Percentiles rank a stretch among this genome's conserved stretches.
These are phyloP conservation scores for Peromyscus maniculatus DNA, from an alignment of 2,113 vertebrate genomes.

Conservation along the genomic window DNA sequence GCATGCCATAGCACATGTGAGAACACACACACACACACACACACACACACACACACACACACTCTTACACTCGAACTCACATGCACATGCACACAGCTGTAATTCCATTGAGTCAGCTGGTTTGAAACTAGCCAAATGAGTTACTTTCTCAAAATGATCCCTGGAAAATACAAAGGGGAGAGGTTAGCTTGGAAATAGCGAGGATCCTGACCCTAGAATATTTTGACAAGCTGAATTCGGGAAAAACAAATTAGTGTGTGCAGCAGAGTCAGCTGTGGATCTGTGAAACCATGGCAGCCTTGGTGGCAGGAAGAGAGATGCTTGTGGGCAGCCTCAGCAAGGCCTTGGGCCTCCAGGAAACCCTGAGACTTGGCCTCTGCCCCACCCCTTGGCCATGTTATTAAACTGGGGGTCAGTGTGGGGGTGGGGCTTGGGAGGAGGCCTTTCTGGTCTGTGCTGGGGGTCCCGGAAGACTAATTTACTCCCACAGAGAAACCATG, in stretches of 20 bases:
- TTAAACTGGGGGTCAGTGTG: not conserved
- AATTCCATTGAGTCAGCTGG: not conserved
- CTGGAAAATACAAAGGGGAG: slow-evolving; percentile 44
- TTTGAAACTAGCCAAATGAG: not conserved
- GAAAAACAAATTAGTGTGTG: slow-evolving; percentile 72
- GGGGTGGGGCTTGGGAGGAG: not conserved
- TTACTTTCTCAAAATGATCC: slow-evolving; percentile 47
- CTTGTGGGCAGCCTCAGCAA: not conserved
- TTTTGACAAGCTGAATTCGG: slow-evolving; percentile 68
- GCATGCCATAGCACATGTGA: too few relatives aligned
- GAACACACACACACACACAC: not conserved
- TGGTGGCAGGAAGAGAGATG: slow-evolving; percentile 61
- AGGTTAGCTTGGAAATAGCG: slow-evolving; percentile 66
- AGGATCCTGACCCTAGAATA: slow-evolving; percentile 66
- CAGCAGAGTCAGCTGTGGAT: slow-evolving; percentile 57
- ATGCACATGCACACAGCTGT: not conserved
- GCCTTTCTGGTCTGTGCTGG: not conserved
- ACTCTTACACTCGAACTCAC: not conserved
- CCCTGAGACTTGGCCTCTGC: slow-evolving; percentile 55
- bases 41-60: not conserved
- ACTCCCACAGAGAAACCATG: not conserved
- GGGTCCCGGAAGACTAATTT: not conserved
- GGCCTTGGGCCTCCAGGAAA: slow-evolving; percentile 56
- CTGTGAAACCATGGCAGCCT: slow-evolving; percentile 63
- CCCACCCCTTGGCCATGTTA: not conserved